Conservation (phyloP, 2,113 vertebrate species). For the Phylloscopus trochiloides region DNA sequence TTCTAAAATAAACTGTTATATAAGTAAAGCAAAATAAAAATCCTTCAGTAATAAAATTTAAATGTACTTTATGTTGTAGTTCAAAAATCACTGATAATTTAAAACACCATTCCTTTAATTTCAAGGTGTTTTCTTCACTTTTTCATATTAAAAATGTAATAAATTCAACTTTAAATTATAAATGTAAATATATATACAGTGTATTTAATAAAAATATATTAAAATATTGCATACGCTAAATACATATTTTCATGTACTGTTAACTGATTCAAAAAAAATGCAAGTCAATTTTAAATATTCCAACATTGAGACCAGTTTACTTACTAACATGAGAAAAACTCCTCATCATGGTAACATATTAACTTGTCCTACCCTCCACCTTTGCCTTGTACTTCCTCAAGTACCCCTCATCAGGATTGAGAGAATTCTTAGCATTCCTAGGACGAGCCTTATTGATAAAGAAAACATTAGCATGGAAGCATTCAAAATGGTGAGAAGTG, state of each 20-base stretch:
- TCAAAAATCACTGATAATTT: neutral
- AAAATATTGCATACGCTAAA: neutral
- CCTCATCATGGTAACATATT: neutral
- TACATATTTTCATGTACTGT: neutral
- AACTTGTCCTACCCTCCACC: neutral
- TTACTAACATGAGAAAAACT: neutral
- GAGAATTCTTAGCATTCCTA: neutral
- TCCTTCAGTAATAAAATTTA: neutral
- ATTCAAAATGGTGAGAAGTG: neutral
- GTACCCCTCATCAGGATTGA: neutral
- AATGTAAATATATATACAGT: neutral
- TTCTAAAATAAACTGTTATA: neutral
- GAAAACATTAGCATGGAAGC: neutral
- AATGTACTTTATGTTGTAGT: neutral
- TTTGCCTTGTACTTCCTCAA: neutral
- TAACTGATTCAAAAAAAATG: neutral
- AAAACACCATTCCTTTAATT: neutral
- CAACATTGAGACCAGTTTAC: neutral
- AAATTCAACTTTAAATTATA: neutral
- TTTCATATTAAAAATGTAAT: neutral
- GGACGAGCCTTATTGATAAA: neutral
- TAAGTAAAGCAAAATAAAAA: neutral
- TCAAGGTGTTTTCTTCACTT: neutral
- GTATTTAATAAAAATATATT: neutral
- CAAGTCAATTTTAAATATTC: neutral